Base-by-base conservation (phyloP, 2,888 invertebrate species). In the Hesperia comma region DNA sequence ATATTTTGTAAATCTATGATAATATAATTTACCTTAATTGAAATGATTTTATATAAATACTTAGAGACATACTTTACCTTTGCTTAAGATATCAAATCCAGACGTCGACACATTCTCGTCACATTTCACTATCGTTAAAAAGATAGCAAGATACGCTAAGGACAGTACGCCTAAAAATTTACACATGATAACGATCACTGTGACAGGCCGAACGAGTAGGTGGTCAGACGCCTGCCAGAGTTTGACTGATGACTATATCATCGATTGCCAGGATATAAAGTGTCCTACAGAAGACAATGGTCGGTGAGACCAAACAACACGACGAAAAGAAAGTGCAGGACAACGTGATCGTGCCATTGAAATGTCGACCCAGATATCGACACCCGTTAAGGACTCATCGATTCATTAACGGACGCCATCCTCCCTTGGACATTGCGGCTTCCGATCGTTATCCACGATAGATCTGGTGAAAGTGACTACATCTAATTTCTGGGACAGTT, bases 241-340 rank as follows among this genome's bases (percentile, higher is more conserved):
- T 81, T 79, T 86, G 86, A 92, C 91, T 92, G 92, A 83, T 89
- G 79, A 67, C 74, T 74, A 74, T 83, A 80, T 81, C 82, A 74
- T 75, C 79, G 79, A 83, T 78, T 77, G 80, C 77, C 88, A 90
- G 91, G 92, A 91, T 92, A 90, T 92, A 92, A 92, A 91, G 87
- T 84, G 83, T 87, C 87, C 84, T 86, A 76, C 78, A 79, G 82
- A 86, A 81, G 82, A 89, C 90, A 90, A 90, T 89, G 77, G 88
- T 75, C 87, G 88, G 85, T 79, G 78, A 85, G 81, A 87, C 85
- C 86, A 89, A 91, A 87, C 81, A 75, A 81, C 79, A 82, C 79
- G 84, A 81, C 79, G 64, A 84, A 91, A 92, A 90, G 92, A 92
- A 92, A 92, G 92, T 84, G 85, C 79, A 84, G 85, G 83, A 84